Evolutionary conservation across 2,888 invertebrate genomes (phyloP), one percentile per base, ranked within the genome.

Genomic region (Magallana nippona): DNA sequence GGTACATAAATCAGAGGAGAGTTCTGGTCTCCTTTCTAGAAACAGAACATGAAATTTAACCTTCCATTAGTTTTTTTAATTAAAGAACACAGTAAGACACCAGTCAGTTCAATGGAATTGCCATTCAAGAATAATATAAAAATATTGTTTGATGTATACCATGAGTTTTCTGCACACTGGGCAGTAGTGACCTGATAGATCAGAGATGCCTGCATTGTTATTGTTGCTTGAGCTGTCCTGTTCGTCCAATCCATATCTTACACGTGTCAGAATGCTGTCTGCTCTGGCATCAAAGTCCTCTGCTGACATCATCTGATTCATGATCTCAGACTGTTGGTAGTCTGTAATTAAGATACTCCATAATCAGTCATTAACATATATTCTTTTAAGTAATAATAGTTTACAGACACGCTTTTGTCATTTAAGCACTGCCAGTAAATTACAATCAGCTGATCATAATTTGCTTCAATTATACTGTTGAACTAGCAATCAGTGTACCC

Each of bases 1-100:
- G 91, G 91, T 44, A 90, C 90, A 82, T 90, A 83, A 81, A 91
- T 84, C 86, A 89, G 87, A 1, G 91, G 90, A 2, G 84, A 85
- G 80, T 86, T 79, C 15, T 86, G 82, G 19, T 90, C 86, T 11
- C 89, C 84, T 32, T 89, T 77, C 91, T 91, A 84, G 11, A 84
- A 86, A 44, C 71, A 44, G 44, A 44, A 44, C 44, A 0, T 8
- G 44, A 44, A 44, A 44, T 44, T 44, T 0, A 44, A 44, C 5
- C 5, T 44, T 44, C 44, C 8, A 8, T 44, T 8, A 3, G 8
- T 44, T 44, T 44, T 44, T 44, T 44, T 5, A 44, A 44, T 44
- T 44, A 3, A 44, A 44, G 44, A 44, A 44, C 44, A 44, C 15
- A 81, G 57, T 44, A 44, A 3, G 8, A 13, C 44, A 78, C 3